phyloP scores from a whole-genome alignment of 2,113 vertebrate species.

The Hemiscyllium ocellatum region DNA sequence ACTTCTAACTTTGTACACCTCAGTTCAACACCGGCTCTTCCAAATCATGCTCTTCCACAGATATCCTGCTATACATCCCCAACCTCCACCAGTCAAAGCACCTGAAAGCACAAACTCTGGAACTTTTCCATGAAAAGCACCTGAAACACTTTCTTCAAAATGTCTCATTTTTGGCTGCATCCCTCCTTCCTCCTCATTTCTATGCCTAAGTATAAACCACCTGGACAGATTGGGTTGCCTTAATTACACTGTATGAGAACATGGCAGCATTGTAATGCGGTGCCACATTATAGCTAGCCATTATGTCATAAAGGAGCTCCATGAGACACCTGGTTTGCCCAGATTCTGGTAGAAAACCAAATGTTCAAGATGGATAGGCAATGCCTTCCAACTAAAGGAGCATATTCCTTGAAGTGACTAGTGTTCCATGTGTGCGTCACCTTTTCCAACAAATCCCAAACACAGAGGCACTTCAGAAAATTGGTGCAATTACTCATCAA shows the following conservation, averaged over 20 bases:
- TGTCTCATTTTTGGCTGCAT: neutral
- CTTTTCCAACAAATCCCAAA: neutral
- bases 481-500: neutral
- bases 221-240: neutral
- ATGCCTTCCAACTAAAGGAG: neutral
- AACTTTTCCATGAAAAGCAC: neutral
- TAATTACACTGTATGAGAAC: neutral
- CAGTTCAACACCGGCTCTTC: too few relatives aligned
- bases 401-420: neutral
- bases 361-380: neutral
- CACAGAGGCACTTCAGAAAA: neutral
- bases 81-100: neutral
- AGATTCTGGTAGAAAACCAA: neutral
- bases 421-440: neutral
- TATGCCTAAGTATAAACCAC: neutral
- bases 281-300: neutral
- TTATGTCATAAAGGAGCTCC: neutral
- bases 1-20: too few relatives aligned
- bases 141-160: neutral
- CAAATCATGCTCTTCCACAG: neutral
- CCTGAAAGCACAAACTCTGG: neutral
- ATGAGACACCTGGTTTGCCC: neutral
- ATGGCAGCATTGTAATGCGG: neutral
- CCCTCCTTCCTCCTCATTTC: neutral
- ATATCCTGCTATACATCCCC: neutral